Percentiles rank a stretch among this genome's conserved stretches.
phyloP scores from a whole-genome alignment of 2,797 vertebrate species.

The Mastacembelus armatus region DNA sequence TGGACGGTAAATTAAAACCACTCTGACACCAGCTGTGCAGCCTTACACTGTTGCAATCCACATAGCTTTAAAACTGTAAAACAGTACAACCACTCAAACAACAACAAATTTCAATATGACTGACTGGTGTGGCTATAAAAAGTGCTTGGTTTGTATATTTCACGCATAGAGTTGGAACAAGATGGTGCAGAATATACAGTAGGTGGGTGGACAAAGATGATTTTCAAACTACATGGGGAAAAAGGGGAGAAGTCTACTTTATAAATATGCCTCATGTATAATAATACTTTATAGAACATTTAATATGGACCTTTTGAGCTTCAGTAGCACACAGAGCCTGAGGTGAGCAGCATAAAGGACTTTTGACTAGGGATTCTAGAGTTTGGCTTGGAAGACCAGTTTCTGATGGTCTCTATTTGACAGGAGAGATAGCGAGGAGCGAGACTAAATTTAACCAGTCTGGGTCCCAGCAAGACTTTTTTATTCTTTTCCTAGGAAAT shows the following conservation, averaged over 20 bases:
- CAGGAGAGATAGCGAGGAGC: conserved; percentile 49
- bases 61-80: background rate
- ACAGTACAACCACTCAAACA: too few relatives aligned
- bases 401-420: conserved; percentile 53
- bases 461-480: conserved; percentile 41
- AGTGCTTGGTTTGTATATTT: background rate
- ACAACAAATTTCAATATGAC: background rate
- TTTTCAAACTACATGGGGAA: background rate
- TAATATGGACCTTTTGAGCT: conserved; percentile 23
- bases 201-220: background rate
- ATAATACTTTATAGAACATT: conserved; percentile 2
- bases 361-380: conserved; percentile 30
- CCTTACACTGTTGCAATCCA: background rate
- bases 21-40: background rate
- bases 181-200: background rate
- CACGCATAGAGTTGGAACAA: background rate
- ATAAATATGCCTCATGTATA: background rate
- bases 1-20: background rate
- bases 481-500: conserved; percentile 17
- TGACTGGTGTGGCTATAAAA: background rate
- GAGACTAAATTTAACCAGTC: conserved; percentile 57
- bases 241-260: background rate
- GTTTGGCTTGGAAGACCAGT: conserved; percentile 35
- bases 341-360: conserved; percentile 41
- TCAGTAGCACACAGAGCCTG: conserved; percentile 1